Base-by-base conservation (phyloP, 2,797 vertebrate genomes). In the Rhabdophis nuchalis region DNA sequence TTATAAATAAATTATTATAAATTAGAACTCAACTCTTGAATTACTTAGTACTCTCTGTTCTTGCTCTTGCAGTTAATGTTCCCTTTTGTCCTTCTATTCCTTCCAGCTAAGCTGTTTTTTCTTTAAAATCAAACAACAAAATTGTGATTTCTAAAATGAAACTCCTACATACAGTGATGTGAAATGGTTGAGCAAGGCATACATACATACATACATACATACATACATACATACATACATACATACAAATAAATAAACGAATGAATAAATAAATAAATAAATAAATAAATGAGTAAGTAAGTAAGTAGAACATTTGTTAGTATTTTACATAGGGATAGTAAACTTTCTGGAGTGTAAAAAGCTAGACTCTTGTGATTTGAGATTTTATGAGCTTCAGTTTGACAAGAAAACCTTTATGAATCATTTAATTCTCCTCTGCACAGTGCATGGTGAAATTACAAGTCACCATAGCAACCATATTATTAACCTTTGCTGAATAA, bases 401-500 rank as follows among this genome's bases (percentile, higher is more conserved):
- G 16, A 57, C 1, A 4, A 41, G 53, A 72, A 89, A 87, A 88
- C 23, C 86, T 82, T 54, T 90, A 90, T 77, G 56, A 82, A 82
- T 87, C 11, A 10, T 61, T 92, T 77, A 29, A 23, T 85, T 91
- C 41, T 50, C 53, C 52, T 93, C 89, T 90, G 95, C 32, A 58
- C 64, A 72, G 53, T 88, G 89, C 90, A 91, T 86, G 90, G 93
- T 92, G 92, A 92, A 95, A 90, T 85, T 92, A 41, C 50, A 90
- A 8, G 94, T 95, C 95, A 95, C 72, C 92, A 92, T 95, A 94
- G 95, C 92, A 95, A 96, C 95, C 86, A 92, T 60, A 94, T 95
- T 91, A 88, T 91, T 94, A 93, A 95, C 92, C 85, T 86, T 56
- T 89, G 60, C 52, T 87, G 85, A 86, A 87, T 89, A 57, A 92